phyloP scores from a whole-genome alignment of 2,113 vertebrate genomes.

The Marmota monax region DNA sequence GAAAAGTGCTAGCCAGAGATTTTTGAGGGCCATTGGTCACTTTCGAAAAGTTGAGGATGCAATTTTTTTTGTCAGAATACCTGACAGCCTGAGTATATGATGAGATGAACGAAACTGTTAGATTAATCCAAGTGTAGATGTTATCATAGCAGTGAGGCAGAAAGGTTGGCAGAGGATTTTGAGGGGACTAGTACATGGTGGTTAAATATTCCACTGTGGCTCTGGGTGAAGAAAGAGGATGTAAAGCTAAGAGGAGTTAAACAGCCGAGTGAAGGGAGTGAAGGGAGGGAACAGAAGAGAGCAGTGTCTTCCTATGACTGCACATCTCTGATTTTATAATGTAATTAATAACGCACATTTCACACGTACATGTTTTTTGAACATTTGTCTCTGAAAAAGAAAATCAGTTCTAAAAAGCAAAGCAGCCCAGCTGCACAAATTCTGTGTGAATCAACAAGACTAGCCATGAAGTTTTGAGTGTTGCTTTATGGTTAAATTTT shows the following conservation, averaged over 20 bases:
- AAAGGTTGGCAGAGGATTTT: background rate
- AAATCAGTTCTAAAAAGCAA: constrained; percentile 48
- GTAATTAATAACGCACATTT: background rate
- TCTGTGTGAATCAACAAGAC: background rate
- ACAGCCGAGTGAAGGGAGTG: background rate
- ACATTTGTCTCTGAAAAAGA: constrained; percentile 7
- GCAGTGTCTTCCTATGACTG: background rate
- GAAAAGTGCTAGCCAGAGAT: background rate
- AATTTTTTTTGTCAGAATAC: background rate
- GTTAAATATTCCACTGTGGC: background rate
- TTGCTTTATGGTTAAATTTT: background rate
- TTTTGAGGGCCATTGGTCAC: background rate
- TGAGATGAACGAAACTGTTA: background rate
- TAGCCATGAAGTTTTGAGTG: background rate
- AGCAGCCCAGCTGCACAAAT: background rate
- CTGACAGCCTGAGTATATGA: background rate
- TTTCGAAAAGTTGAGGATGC: background rate
- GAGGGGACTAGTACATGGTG: background rate
- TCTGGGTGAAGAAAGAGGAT: background rate
- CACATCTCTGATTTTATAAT: background rate
- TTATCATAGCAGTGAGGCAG: background rate
- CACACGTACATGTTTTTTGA: background rate
- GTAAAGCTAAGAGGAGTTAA: background rate
- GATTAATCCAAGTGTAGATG: background rate
- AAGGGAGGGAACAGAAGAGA: background rate